phyloP scores from a whole-genome alignment of 1,140 invertebrate species.

The Bombyx mandarina region DNA sequence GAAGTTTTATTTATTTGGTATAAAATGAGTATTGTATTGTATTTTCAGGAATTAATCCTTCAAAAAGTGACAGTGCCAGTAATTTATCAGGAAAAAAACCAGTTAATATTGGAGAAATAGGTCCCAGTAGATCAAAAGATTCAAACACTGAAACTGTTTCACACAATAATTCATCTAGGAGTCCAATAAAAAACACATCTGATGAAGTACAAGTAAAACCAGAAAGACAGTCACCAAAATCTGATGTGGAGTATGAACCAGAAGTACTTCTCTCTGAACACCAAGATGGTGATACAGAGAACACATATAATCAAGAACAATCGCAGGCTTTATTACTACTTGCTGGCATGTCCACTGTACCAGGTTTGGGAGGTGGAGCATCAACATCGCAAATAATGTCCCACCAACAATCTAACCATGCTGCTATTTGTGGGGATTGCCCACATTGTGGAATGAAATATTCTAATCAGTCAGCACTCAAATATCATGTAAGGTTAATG shows the following conservation, averaged over 20 bases:
- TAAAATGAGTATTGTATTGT: too few species aligned
- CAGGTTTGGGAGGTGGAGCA: slow-evolving; percentile 35
- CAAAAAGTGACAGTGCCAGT: slow-evolving; percentile 47
- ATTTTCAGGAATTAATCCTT: slow-evolving; percentile 55
- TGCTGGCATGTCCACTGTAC: slow-evolving; percentile 52
- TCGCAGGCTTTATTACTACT: slow-evolving; percentile 52
- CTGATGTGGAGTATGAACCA: slow-evolving; percentile 63
- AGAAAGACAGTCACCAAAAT: slow-evolving; percentile 61
- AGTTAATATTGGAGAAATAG: slow-evolving; percentile 34
- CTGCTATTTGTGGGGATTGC: slow-evolving; percentile 75
- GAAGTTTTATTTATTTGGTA: too few species aligned
- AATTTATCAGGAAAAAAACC: slow-evolving; percentile 41
- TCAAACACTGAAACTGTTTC: slow-evolving; percentile 31
- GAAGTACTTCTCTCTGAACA: slow-evolving; percentile 65
- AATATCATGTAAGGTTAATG: slow-evolving; percentile 79
- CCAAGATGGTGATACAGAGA: slow-evolving; percentile 49
- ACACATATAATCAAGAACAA: slow-evolving; percentile 41
- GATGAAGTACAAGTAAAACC: slow-evolving; percentile 55
- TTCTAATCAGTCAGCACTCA: slow-evolving; percentile 77
- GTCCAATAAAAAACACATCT: slow-evolving; percentile 36
- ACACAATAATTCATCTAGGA: slow-evolving; percentile 32
- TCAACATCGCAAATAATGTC: slow-evolving; percentile 48
- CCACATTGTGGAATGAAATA: slow-evolving; percentile 77
- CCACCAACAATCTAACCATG: slow-evolving; percentile 68
- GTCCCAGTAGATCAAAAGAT: slow-evolving; percentile 35